phyloP scores from a whole-genome alignment of 2,113 vertebrate genomes.

The Polyodon spathula region DNA sequence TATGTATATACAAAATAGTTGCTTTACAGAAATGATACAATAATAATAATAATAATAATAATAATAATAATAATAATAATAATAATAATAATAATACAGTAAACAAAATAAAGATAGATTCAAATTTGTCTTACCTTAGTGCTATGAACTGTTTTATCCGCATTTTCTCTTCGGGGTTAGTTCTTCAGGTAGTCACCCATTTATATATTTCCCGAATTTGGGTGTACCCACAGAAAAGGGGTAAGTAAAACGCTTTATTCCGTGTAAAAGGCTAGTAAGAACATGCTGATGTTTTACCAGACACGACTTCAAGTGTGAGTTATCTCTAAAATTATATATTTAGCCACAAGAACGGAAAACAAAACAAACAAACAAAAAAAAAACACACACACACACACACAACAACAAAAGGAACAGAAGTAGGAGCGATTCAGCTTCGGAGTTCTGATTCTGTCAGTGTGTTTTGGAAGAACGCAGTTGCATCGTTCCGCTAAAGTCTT shows the following conservation, averaged over 20 bases:
- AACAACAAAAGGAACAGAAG: slow-evolving; percentile 8
- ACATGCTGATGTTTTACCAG: slow-evolving; percentile 49
- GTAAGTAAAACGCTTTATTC: slow-evolving; percentile 58
- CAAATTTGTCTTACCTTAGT: slow-evolving; percentile 53
- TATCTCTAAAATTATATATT: slow-evolving; percentile 27
- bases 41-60: no score
- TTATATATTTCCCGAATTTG: slow-evolving; percentile 46
- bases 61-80: no score
- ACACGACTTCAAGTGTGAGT: slow-evolving; percentile 36
- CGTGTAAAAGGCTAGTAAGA: slow-evolving; percentile 41
- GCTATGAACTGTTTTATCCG: slow-evolving; percentile 60
- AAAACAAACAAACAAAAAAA: slow-evolving; percentile 7
- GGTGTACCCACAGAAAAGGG: slow-evolving; percentile 30
- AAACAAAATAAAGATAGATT: not conserved
- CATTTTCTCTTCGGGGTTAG: slow-evolving; percentile 57
- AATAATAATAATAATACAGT: no score
- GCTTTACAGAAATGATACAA: no score
- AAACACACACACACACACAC: no score
- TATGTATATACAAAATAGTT: no score
- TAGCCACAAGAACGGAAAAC: no score
- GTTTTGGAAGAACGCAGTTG: slow-evolving; percentile 2
- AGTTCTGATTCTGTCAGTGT: slow-evolving; percentile 8
- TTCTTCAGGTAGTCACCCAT: slow-evolving; percentile 58
- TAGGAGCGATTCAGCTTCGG: slow-evolving; percentile 19
- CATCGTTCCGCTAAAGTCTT: slow-evolving; percentile 6